Percentiles rank a stretch among this genome's conserved stretches.
These are phyloP conservation scores for Philotrypesis tridentata DNA, from an alignment of 1,140 invertebrate species.

Conservation along the genomic window DNA sequence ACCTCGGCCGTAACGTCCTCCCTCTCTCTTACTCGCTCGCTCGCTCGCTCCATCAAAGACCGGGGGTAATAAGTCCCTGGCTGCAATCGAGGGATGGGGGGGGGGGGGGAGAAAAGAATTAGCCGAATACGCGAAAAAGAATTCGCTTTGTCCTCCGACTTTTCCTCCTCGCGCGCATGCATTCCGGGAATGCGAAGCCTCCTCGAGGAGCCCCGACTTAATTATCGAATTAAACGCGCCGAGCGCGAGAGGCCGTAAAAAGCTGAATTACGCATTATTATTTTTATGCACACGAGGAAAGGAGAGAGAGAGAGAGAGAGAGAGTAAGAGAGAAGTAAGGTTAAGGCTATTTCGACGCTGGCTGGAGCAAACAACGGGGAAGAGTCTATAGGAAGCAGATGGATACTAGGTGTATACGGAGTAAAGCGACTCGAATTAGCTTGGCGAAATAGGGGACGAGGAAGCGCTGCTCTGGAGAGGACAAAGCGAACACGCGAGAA, in stretches of 20 bases:
- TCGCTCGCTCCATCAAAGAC: too few relatives aligned
- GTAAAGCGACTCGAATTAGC: background rate
- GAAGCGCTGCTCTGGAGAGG: background rate
- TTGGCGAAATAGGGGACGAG: background rate
- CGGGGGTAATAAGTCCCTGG: slow-evolving; percentile 18
- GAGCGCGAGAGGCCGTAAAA: background rate
- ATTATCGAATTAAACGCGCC: background rate
- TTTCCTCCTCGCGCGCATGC: background rate
- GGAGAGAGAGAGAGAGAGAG: too few relatives aligned
- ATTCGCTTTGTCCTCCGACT: background rate
- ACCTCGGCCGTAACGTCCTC: background rate
- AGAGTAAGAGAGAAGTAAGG: too few relatives aligned
- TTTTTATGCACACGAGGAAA: too few relatives aligned
- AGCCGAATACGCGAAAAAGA: slow-evolving; percentile 7
- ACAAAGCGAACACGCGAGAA: background rate
- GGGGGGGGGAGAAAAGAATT: slow-evolving; percentile 29
- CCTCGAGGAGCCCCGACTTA: background rate
- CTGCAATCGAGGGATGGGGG: slow-evolving; percentile 29
- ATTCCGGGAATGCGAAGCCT: background rate
- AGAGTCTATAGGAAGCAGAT: background rate
- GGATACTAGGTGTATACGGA: background rate
- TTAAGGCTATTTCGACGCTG: background rate
- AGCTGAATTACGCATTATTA: too few relatives aligned
- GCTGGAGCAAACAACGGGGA: background rate
- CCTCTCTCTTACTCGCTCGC: too few relatives aligned